Evolutionary conservation across 1,140 invertebrate species (phyloP).

Genomic region (Orussus abietinus): DNA sequence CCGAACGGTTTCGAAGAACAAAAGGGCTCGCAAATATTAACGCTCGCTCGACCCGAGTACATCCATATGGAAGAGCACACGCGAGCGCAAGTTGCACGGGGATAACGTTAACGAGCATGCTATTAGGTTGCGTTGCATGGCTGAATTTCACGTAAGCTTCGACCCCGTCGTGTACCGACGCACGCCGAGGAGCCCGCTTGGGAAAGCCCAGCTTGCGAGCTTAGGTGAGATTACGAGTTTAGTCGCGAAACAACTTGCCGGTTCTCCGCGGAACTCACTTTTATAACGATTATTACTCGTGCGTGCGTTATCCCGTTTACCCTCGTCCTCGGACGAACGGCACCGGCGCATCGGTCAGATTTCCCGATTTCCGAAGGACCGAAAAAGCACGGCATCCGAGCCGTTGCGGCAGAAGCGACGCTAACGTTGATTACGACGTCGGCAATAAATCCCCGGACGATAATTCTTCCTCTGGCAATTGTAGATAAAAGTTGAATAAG

Average conservation of each 20-base stretch:
- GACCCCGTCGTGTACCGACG: conserved; percentile 24
- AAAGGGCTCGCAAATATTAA: no score
- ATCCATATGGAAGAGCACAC: no score
- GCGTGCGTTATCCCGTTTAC: conserved; percentile 5
- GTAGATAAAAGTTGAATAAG: conserved; percentile 54
- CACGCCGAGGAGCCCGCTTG: conserved; percentile 38
- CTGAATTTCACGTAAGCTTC: conserved; percentile 40
- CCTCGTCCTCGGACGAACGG: no score
- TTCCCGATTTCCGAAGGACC: no score
- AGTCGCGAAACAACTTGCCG: conserved; percentile 42
- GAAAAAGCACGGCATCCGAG: no score
- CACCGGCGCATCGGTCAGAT: no score
- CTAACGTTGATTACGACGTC: no score
- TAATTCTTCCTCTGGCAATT: conserved; percentile 46
- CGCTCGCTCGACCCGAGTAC: no score
- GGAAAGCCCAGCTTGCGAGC: conserved; percentile 49
- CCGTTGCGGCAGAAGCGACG: no score
- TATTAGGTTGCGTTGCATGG: conserved; percentile 33
- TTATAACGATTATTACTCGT: conserved; percentile 42
- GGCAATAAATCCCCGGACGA: no score
- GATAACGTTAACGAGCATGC: conserved; percentile 39
- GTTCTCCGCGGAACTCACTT: conserved; percentile 31
- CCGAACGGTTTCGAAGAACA: no score
- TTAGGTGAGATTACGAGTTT: conserved; percentile 51
- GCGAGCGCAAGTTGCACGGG: no score